Conservation (phyloP, 2,113 vertebrate species). For the Sorex araneus region DNA sequence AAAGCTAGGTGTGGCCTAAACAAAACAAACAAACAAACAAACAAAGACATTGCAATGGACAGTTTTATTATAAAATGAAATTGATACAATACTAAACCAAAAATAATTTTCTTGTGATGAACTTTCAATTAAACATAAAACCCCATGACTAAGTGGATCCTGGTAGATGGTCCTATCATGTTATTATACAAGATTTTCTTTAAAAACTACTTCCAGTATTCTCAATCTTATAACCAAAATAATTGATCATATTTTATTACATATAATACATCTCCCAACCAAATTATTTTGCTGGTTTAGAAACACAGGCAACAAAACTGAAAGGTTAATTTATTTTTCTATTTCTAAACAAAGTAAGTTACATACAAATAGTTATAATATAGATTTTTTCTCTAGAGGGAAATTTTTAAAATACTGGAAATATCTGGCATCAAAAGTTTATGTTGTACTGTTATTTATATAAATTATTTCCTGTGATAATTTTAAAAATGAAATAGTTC, state of each 20-base stretch:
- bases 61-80: background rate
- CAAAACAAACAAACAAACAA: too few species aligned
- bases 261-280: background rate
- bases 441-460: background rate
- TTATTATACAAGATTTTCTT: background rate
- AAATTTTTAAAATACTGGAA: constrained; percentile 34
- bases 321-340: background rate
- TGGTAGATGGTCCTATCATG: background rate
- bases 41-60: background rate
- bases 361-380: background rate
- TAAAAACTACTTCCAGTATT: background rate
- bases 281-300: constrained; percentile 18
- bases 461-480: constrained; percentile 23
- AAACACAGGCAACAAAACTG: background rate
- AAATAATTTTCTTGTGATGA: background rate
- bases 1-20: too few species aligned
- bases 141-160: background rate
- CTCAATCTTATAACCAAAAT: background rate
- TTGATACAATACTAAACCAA: background rate
- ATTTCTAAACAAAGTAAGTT: background rate
- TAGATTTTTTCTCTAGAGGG: background rate
- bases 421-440: background rate
- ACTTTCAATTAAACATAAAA: background rate
- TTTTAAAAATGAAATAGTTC: constrained; percentile 41
- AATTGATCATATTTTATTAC: background rate